These are phyloP conservation scores for cat (Felis catus) DNA, from an alignment of 2,113 vertebrate species.

Conservation along the genomic window DNA sequence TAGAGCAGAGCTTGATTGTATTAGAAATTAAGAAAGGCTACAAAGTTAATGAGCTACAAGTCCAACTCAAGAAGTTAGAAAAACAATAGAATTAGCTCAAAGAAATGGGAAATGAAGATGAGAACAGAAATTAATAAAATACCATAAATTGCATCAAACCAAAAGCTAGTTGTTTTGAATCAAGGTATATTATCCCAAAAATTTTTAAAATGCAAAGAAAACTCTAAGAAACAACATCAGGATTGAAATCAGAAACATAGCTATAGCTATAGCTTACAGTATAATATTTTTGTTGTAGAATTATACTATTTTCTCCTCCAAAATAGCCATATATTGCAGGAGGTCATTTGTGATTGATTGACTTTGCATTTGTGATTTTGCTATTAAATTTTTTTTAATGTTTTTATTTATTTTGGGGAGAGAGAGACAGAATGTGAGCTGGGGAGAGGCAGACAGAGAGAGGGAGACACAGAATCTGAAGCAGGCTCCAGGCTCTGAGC, in stretches of 20 bases:
- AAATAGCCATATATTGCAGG: neutral
- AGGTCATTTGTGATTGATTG: neutral
- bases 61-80: neutral
- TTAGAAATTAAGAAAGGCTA: neutral
- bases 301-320: neutral
- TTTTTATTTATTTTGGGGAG: no score
- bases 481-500: no score
- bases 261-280: neutral
- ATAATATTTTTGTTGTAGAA: neutral
- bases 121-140: neutral
- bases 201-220: neutral
- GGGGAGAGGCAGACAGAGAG: no score
- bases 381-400: no score
- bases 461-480: no score
- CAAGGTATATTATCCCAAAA: neutral
- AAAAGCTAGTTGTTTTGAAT: neutral
- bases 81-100: neutral
- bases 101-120: neutral
- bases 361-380: conserved; percentile 1
- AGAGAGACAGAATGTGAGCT: no score
- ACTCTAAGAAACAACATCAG: neutral
- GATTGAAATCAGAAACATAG: neutral
- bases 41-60: neutral
- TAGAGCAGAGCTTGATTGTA: neutral
- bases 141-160: neutral